Percentiles rank a stretch among this genome's conserved stretches.
These are phyloP conservation scores for Camarhynchus parvulus DNA, from an alignment of 2,113 vertebrate genomes.

Conservation along the genomic window DNA sequence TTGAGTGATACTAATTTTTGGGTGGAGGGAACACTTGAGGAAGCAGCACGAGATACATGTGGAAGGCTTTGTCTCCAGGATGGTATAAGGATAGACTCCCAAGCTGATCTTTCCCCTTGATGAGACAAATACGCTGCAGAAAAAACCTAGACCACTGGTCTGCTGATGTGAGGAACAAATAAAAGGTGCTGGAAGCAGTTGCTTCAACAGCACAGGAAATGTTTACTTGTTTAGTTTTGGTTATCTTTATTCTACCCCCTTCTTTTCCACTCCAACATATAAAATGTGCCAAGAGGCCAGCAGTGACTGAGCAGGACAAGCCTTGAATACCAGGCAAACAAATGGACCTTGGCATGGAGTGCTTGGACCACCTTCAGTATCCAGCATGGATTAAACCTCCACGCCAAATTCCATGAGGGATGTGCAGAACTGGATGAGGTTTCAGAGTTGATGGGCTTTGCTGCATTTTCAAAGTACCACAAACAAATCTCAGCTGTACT, in stretches of 20 bases:
- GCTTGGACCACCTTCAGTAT: not conserved
- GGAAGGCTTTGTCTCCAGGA: not conserved
- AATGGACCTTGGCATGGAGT: accelerated
- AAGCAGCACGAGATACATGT: not conserved
- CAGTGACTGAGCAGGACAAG: not conserved
- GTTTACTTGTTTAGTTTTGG: not conserved
- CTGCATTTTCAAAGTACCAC: not conserved
- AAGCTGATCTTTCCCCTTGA: not conserved
- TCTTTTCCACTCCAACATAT: not conserved
- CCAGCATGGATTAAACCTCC: not conserved
- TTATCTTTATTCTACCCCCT: not conserved
- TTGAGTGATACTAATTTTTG: not conserved
- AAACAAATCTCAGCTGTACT: not conserved
- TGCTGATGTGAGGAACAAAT: not conserved
- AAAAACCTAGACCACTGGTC: not conserved
- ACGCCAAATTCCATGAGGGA: not conserved
- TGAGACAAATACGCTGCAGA: not conserved
- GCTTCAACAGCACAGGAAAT: not conserved
- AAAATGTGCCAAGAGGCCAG: not conserved
- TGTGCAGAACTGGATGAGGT: not conserved
- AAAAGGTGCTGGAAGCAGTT: not conserved
- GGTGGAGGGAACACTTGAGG: not conserved
- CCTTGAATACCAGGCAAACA: not conserved
- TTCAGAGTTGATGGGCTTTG: not conserved
- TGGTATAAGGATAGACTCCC: not conserved